Percentiles rank a stretch among this genome's conserved stretches.
Conservation (phyloP, 2,888 invertebrate species). For the Sarcophaga subvicina region DNA sequence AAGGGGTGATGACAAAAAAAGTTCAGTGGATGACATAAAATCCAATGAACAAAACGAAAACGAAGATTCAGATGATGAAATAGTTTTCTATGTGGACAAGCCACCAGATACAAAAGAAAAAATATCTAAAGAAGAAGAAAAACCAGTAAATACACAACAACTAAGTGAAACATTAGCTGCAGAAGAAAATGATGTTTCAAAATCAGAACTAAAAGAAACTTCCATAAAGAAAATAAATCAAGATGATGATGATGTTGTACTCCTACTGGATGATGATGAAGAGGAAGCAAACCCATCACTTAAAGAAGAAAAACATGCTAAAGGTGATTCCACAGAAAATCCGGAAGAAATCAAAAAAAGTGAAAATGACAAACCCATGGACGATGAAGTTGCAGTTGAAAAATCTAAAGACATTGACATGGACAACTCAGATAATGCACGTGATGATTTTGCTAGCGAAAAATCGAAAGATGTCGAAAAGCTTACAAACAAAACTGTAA, state of each 20-base stretch:
- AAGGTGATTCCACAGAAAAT: not conserved
- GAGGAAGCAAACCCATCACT: constrained; percentile 61
- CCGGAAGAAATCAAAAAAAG: not conserved
- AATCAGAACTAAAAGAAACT: constrained; percentile 19
- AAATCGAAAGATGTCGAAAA: constrained; percentile 37
- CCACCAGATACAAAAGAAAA: constrained; percentile 43
- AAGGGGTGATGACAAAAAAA: not conserved
- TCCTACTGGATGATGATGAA: constrained; percentile 73
- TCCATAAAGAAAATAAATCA: not conserved
- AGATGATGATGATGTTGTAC: constrained; percentile 73
- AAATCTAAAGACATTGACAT: constrained; percentile 60
- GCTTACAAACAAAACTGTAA: constrained; percentile 20
- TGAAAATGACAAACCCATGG: not conserved
- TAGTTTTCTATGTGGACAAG: constrained; percentile 76
- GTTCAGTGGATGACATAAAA: not conserved
- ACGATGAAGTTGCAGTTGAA: not conserved
- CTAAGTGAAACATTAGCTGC: not conserved
- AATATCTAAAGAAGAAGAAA: constrained; percentile 32
- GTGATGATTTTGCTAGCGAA: constrained; percentile 75
- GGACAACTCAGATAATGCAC: constrained; percentile 79
- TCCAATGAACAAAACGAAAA: constrained; percentile 25
- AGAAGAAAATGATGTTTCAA: constrained; percentile 22
- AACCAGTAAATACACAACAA: constrained; percentile 7
- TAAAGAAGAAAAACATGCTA: not conserved
- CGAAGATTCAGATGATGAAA: constrained; percentile 75